These are phyloP conservation scores for Holotrichia oblita DNA, from an alignment of 1,140 invertebrate genomes.

Conservation along the genomic window DNA sequence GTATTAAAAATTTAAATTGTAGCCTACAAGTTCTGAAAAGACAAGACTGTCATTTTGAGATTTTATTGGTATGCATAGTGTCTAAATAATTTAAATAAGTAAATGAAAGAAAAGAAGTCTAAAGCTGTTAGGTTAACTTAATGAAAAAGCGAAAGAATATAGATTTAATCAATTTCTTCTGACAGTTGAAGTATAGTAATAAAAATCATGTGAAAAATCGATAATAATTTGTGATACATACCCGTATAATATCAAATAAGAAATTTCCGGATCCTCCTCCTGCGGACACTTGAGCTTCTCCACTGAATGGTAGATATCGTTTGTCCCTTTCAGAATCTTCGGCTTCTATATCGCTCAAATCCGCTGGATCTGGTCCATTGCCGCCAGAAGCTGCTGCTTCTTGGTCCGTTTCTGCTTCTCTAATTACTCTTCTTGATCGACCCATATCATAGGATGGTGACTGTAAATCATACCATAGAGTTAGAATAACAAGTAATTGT, in stretches of 20 bases:
- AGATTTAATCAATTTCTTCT: too few species aligned
- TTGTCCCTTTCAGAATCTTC: slow-evolving; percentile 84
- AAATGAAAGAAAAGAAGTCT: too few species aligned
- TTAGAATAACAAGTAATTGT: too few species aligned
- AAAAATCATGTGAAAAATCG: too few species aligned
- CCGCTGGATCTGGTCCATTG: slow-evolving; percentile 62
- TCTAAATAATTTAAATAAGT: too few species aligned
- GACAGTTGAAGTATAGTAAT: too few species aligned
- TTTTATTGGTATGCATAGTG: too few species aligned
- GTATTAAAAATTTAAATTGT: too few species aligned
- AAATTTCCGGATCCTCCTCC: slow-evolving; percentile 86
- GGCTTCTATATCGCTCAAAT: slow-evolving; percentile 66
- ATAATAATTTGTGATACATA: slow-evolving; percentile 60
- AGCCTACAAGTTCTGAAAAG: too few species aligned
- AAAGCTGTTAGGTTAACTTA: too few species aligned
- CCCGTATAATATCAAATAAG: slow-evolving; percentile 86
- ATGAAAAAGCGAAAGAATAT: too few species aligned
- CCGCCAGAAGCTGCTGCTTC: slow-evolving; percentile 65
- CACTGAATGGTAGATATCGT: slow-evolving; percentile 78
- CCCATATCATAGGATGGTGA: slow-evolving; percentile 56
- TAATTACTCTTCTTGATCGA: slow-evolving; percentile 55
- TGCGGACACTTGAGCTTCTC: slow-evolving; percentile 65
- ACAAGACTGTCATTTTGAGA: too few species aligned
- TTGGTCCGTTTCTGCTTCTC: slow-evolving; percentile 63
- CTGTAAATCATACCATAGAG: slow-evolving; percentile 63